Percentiles rank a stretch among this genome's conserved stretches.
Evolutionary conservation across 2,888 invertebrate species (phyloP).

Genomic region (Biston betularia): DNA sequence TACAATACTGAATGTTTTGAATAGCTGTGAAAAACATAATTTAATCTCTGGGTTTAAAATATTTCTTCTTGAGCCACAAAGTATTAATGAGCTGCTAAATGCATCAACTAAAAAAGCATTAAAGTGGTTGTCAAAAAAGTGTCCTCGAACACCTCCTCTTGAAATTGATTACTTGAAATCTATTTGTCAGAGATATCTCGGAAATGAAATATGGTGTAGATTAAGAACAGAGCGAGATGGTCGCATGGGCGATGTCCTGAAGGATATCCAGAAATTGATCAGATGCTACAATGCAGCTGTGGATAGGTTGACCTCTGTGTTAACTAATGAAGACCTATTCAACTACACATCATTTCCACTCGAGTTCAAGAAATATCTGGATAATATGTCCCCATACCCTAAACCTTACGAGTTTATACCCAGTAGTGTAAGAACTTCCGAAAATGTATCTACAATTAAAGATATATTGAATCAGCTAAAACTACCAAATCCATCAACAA

Average conservation of each 20-base stretch:
- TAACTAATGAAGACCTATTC: conserved; percentile 86
- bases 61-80: conserved; percentile 62
- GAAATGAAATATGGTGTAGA: conserved; percentile 88
- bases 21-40: conserved; percentile 58
- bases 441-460: conserved; percentile 81
- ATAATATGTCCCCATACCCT: conserved; percentile 82
- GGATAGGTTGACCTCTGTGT: conserved; percentile 85
- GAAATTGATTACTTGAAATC: conserved; percentile 86
- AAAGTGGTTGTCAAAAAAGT: conserved; percentile 83
- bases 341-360: conserved; percentile 88
- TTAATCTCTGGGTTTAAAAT: conserved; percentile 72
- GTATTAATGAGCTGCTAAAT: conserved; percentile 64
- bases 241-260: conserved; percentile 76
- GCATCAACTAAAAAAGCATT: conserved; percentile 69
- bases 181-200: conserved; percentile 85
- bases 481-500: conserved; percentile 78
- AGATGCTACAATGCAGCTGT: conserved; percentile 89
- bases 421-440: conserved; percentile 83
- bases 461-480: conserved; percentile 83
- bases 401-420: conserved; percentile 90
- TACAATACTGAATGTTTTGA: conserved; percentile 59
- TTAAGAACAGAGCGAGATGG: conserved; percentile 72
- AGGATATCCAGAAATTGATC: conserved; percentile 86
- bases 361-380: conserved; percentile 86
- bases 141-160: conserved; percentile 79